Base-by-base conservation (phyloP, 2,888 invertebrate species). In the Tortricodes alternella region DNA sequence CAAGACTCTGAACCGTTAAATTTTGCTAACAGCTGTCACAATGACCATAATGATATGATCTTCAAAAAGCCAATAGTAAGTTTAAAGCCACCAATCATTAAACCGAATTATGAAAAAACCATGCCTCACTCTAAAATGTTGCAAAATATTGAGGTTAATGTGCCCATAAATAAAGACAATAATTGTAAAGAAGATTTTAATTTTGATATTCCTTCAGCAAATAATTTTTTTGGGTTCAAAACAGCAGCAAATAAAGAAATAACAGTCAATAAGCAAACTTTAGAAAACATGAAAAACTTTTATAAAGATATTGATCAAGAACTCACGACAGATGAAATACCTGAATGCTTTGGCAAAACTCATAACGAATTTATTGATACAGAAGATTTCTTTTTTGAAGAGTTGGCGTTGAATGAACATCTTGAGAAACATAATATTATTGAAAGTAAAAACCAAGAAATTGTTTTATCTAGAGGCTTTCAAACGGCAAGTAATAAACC, bases 401-500 rank as follows among this genome's bases (percentile, higher is more conserved):
- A 55, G 43, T 16, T 55, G n/a, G 18, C 41, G 9, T 15, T 27
- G 6, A 41, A 43, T 21, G 55, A 55, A 27, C 21, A 49, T 9
- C 43, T 43, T 11, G 27, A 49, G 2, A 37, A 55, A 21, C 27
- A 55, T 11, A 19, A 27, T 3, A 27, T 35, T 8, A 15, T 35
- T 21, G 48, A 49, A 11, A 43, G 35, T 15, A 11, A 29, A 35
- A 27, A 35, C 0, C 6, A 18, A 8, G 9, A 2, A 35, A 48
- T 34, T 34, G 18, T 32, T 16, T 15, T 37, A 18, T 70, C 64
- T 59, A 24, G 62, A 9, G 84, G 80, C 6, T 87, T 87, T 61
- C 70, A 73, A 65, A 83, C 85, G 2, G 88, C 85, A 7, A 80
- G 70, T 62, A 85, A 89, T 38, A 85, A 81, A 65, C 58, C 65